Conservation (phyloP, 2,888 invertebrate genomes). For the Phortica magna region DNA sequence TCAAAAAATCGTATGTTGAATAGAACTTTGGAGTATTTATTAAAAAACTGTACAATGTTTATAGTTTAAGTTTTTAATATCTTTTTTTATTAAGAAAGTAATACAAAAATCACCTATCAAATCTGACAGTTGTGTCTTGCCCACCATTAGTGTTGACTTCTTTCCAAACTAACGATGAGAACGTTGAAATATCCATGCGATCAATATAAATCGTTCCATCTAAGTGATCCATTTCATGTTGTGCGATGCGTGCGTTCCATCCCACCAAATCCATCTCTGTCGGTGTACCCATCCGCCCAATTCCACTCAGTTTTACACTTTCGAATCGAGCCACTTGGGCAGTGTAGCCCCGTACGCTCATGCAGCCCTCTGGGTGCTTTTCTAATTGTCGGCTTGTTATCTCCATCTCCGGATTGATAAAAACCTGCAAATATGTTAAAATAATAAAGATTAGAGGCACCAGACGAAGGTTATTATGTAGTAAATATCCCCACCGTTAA, state of each 20-base stretch:
- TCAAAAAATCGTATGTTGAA: too few species aligned
- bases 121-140: constrained; percentile 74
- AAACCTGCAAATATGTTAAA: constrained; percentile 79
- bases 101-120: too few species aligned
- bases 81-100: too few species aligned
- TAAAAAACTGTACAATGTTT: too few species aligned
- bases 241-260: constrained; percentile 86
- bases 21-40: too few species aligned
- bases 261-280: constrained; percentile 80
- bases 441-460: constrained; percentile 26
- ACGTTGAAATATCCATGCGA: constrained; percentile 83
- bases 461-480: neutral
- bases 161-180: constrained; percentile 81
- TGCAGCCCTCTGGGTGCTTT: constrained; percentile 82
- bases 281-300: constrained; percentile 79
- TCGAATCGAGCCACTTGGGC: constrained; percentile 85
- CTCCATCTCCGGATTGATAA: constrained; percentile 85
- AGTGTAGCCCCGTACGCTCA: constrained; percentile 84
- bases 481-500: constrained; percentile 78
- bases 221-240: constrained; percentile 89
- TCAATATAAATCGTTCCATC: constrained; percentile 85
- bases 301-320: constrained; percentile 81
- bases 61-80: too few species aligned
- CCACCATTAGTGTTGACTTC: constrained; percentile 83
- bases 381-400: constrained; percentile 82